These are phyloP conservation scores for Alauda arvensis DNA, from an alignment of 2,797 vertebrate genomes.

Conservation along the genomic window DNA sequence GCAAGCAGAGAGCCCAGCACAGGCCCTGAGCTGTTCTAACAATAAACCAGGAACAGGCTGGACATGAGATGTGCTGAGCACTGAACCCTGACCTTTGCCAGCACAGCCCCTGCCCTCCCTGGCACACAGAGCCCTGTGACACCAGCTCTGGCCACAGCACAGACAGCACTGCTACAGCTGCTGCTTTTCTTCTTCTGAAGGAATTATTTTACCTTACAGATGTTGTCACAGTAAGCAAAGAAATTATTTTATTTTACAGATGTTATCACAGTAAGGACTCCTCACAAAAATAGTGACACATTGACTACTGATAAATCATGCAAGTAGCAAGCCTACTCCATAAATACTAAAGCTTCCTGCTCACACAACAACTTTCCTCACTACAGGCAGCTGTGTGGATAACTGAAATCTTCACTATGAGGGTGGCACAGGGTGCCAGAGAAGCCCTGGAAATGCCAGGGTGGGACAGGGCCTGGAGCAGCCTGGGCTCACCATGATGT, in stretches of 20 bases:
- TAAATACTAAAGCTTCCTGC: no score
- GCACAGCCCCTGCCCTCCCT: background rate
- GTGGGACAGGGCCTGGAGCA: no score
- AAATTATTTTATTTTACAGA: background rate
- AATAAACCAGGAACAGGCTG: background rate
- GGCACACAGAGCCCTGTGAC: background rate
- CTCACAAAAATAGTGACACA: background rate
- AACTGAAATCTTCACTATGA: no score
- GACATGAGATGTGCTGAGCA: background rate
- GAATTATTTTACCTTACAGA: background rate
- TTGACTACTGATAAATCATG: background rate
- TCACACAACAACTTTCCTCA: no score
- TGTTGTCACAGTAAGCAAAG: background rate
- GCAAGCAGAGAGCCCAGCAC: background rate
- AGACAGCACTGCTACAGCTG: background rate
- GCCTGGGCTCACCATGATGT: background rate
- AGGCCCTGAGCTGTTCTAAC: slow-evolving; percentile 17
- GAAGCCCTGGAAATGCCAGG: no score
- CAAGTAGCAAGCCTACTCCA: no score
- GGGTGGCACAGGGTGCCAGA: no score
- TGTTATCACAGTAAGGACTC: background rate
- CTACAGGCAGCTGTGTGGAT: no score
- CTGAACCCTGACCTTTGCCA: background rate
- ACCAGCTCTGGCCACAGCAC: background rate
- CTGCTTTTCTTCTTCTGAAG: background rate